phyloP scores from a whole-genome alignment of 2,888 invertebrate genomes.

The Leptinotarsa tumamoca region DNA sequence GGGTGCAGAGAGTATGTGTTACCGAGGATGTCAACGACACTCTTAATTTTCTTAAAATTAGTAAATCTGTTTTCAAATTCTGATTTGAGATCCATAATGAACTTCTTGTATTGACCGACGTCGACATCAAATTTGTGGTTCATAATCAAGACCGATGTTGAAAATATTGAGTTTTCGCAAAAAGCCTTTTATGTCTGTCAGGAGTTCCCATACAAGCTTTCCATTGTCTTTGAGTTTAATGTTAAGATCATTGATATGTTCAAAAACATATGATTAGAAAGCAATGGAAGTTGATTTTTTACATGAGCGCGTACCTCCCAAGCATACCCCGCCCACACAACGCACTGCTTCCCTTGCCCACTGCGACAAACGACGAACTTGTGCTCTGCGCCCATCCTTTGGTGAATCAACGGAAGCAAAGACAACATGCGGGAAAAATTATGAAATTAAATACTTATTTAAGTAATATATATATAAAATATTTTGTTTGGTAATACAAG shows the following conservation, averaged over 20 bases:
- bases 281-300: constrained; percentile 3
- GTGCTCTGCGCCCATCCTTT: no score
- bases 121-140: background rate
- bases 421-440: no score
- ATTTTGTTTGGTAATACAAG: background rate
- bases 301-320: background rate
- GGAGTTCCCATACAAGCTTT: constrained; percentile 22
- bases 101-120: no score
- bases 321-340: background rate
- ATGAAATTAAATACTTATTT: no score
- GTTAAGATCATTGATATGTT: constrained; percentile 24
- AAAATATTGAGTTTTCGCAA: no score
- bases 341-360: no score
- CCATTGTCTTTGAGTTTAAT: constrained; percentile 18
- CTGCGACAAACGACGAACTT: background rate
- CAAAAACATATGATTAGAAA: constrained; percentile 10
- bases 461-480: no score
- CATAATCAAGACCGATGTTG: no score
- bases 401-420: no score
- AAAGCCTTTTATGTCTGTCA: background rate
- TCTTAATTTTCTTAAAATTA: constrained; percentile 22
- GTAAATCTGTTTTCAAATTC: no score
- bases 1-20: constrained; percentile 18
- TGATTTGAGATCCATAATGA: no score
- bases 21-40: constrained; percentile 13